Conservation (phyloP, 2,113 vertebrate genomes). For the Megaceryle maxima region DNA sequence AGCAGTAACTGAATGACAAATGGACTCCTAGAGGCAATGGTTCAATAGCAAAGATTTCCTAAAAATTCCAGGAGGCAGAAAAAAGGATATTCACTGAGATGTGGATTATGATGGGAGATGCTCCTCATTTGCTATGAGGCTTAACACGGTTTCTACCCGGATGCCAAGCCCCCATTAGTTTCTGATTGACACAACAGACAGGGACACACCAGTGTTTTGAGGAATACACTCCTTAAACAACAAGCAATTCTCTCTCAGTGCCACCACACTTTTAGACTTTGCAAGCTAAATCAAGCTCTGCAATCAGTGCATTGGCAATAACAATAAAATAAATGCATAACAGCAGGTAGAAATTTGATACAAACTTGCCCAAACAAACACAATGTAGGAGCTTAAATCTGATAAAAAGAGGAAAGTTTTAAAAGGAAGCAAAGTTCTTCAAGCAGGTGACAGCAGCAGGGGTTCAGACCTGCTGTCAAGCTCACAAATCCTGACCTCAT, state of each 20-base stretch:
- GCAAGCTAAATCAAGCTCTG: background rate
- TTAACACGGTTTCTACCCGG: background rate
- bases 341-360: background rate
- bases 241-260: background rate
- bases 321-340: background rate
- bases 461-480: background rate
- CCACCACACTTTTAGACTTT: background rate
- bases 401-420: background rate
- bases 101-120: background rate
- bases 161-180: background rate
- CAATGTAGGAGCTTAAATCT: background rate
- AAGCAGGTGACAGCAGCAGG: background rate
- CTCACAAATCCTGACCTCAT: background rate
- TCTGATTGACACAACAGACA: background rate
- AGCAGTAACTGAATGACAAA: background rate
- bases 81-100: background rate
- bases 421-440: background rate
- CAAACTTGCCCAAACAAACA: background rate
- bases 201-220: background rate
- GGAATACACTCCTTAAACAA: background rate
- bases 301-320: background rate
- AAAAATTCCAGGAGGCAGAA: conserved; percentile 6
- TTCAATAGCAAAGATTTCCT: background rate
- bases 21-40: background rate
- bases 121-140: background rate